Base-by-base conservation (phyloP, 2,888 invertebrate genomes). In the Tortrix viridana region DNA sequence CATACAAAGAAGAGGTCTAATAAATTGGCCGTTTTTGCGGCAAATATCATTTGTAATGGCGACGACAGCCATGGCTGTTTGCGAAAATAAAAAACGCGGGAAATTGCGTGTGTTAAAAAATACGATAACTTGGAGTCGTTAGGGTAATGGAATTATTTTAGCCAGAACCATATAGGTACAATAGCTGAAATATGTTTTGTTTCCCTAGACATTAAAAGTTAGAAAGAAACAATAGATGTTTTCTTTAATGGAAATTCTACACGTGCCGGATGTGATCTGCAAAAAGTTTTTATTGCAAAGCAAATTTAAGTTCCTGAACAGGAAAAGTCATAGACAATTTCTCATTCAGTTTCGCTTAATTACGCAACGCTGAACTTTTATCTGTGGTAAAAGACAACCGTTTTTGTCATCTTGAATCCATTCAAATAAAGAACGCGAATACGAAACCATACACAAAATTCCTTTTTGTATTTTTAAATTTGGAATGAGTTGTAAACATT, bases 41-140 rank as follows among this genome's bases (percentile, higher is more conserved):
- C 75, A 85, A 85, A 86, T 82, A 83, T 77, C 81, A 84, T 84
- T 87, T 81, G 78, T 82, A 83, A 82, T 74, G 69, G 76, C 69
- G 68, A 65, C 76, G 74, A 72, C 76, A 67, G 70, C 70, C 69
- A 71, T 71, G 70, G 73, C 72, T 74, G 65, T 55, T 62, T 65
- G 76, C 72, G 76, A 76, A 80, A 80, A 85, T 80, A 81, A 85
- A 75, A 74, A 79, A 72, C 76, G 68, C 79, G 81, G 85, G 84
- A 89, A 86, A 89, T 88, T 87, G 82, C 77, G 84, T 85, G 82
- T 80, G 79, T 79, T 79, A 76, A 84, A 83, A 84, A 78, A 82
- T 79, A 77, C 48, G 54, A 61, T 61, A 50, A 50, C 43, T 59
- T 61, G 41, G 60, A 54, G 49, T 56, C 37, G 49, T 46, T 56